These are phyloP conservation scores for Enteromius radiatus DNA, from an alignment of 2,797 vertebrate genomes.

Conservation along the genomic window DNA sequence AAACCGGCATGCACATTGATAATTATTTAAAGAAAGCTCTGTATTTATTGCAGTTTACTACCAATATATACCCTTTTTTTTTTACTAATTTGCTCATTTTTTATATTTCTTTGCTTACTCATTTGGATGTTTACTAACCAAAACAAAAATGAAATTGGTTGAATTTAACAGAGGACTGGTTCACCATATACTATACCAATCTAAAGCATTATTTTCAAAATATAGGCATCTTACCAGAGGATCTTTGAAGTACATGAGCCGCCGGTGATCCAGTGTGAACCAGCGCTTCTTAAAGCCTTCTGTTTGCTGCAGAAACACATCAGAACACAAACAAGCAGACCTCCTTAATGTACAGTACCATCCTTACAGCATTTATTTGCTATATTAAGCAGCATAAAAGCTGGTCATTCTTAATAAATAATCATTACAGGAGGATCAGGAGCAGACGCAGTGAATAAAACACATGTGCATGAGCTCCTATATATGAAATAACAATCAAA, in stretches of 20 bases:
- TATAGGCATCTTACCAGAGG: conserved; percentile 80
- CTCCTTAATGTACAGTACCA: accelerated
- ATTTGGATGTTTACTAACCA: not conserved
- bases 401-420: too few relatives aligned
- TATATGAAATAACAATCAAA: not conserved
- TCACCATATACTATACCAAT: not conserved
- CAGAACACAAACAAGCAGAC: not conserved
- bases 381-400: not conserved
- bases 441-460: not conserved
- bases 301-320: conserved; percentile 77
- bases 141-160: not conserved
- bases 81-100: not conserved
- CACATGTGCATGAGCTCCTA: not conserved
- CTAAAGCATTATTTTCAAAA: not conserved
- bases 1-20: not conserved
- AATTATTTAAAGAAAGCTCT: not conserved
- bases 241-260: conserved; percentile 93
- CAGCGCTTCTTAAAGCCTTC: conserved; percentile 93
- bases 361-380: not conserved
- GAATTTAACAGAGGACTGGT: not conserved
- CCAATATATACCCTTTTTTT: too few relatives aligned
- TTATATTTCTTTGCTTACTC: not conserved
- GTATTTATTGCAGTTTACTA: too few relatives aligned
- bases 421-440: not conserved
- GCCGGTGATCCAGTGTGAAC: conserved; percentile 89